Base-by-base conservation (phyloP, 2,797 vertebrate genomes). In the Pyrocephalus nanus region DNA sequence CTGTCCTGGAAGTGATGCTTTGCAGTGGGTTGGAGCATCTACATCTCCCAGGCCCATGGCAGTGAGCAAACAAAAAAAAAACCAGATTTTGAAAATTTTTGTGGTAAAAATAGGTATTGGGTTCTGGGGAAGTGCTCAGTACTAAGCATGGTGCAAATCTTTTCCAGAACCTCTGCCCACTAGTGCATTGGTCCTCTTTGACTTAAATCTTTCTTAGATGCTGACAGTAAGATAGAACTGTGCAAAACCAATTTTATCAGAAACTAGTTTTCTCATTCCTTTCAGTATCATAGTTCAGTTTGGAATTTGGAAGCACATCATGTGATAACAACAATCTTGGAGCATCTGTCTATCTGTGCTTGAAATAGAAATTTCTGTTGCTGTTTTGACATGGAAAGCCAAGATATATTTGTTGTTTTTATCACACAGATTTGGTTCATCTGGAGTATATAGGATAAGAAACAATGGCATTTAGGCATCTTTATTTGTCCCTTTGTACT, bases 331-430 rank as follows among this genome's bases (percentile, higher is more conserved):
- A 53, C 32, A 64, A 0, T 72, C 71, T 77, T 47, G 7, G 48
- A 80, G 8, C 71, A 85, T 90, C 83, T 92, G 95, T 93, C 50
- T 50, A n/a, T 67, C 84, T 71, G 74, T 54, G 36, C 74, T 90
- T 88, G 93, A 93, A 95, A 95, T 76, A 94, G 85, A 96, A 95
- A 79, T 40, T 53, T 79, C 38, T 82, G 53, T 69, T 90, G 50
- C 32, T 94, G 57, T 95, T 90, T 72, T 85, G 74, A 36, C 9
- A 4, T 58, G n/a, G 51, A 88, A 93, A 93, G 55, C 51, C 20
- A 71, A 67, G 70, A 50, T 8, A 82, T 73, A 96, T 94, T 92
- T 91, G 51, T 54, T 83, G 48, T 62, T 93, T 54, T 79, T 92
- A 29, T 75, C 9, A 6, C 61, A 72, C 20, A 32, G 48, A 87